Percentiles rank a stretch among this genome's conserved stretches.
phyloP scores from a whole-genome alignment of 1,140 invertebrate species.

The Andricus grossulariae region DNA sequence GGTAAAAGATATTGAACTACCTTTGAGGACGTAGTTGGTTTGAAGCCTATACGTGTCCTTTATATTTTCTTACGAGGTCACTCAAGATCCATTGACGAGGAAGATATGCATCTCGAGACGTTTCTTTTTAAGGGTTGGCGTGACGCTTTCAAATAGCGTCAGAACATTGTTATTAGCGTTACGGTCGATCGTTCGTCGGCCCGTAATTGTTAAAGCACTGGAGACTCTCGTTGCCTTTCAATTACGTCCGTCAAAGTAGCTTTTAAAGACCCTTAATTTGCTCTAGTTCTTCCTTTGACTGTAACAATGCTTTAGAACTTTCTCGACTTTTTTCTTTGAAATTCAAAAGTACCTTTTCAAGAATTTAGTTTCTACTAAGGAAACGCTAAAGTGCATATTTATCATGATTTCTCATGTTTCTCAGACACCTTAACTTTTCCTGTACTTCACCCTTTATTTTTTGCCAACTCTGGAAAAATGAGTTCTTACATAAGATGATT shows the following conservation, averaged over 20 bases:
- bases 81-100: background rate
- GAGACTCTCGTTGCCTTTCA: background rate
- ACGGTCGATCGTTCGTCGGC: slow-evolving; percentile 42
- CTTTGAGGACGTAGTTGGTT: background rate
- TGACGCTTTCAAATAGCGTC: slow-evolving; percentile 47
- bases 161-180: slow-evolving; percentile 37
- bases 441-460: too few relatives aligned
- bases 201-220: background rate
- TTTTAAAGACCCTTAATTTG: background rate
- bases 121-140: slow-evolving; percentile 48
- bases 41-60: background rate
- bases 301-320: too few relatives aligned
- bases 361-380: too few relatives aligned
- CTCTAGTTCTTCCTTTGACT: too few relatives aligned
- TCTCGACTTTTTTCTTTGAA: too few relatives aligned
- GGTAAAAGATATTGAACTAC: background rate
- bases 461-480: too few relatives aligned
- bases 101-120: slow-evolving; percentile 45
- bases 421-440: too few relatives aligned
- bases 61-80: slow-evolving; percentile 33
- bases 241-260: background rate
- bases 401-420: too few relatives aligned
- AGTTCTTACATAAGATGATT: too few relatives aligned
- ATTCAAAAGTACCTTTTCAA: too few relatives aligned
- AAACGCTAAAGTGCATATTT: too few relatives aligned